Percentiles rank a stretch among this genome's conserved stretches.
Conservation (phyloP, 2,888 invertebrate genomes). For the Plemyria rubiginata region DNA sequence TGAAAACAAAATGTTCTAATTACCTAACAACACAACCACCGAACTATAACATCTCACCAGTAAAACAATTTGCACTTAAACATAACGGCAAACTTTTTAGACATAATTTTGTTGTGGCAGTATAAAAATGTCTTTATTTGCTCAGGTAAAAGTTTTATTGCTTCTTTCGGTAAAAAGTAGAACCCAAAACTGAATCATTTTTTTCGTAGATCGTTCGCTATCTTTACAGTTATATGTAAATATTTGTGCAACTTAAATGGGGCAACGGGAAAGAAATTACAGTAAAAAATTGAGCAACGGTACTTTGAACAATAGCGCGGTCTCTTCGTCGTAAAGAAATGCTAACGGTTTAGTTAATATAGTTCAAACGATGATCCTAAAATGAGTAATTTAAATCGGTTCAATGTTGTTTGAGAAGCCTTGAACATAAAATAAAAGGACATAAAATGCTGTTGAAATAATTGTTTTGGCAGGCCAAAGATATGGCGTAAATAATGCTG, state of each 20-base stretch:
- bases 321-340: conserved; percentile 53
- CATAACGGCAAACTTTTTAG: conserved; percentile 55
- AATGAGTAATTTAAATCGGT: conserved; percentile 17
- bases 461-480: no score
- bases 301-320: conserved; percentile 43
- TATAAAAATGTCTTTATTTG: conserved; percentile 78
- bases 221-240: conserved; percentile 63
- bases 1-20: conserved; percentile 27
- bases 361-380: conserved; percentile 29
- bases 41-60: conserved; percentile 30
- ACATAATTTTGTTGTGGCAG: conserved; percentile 45
- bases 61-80: conserved; percentile 42
- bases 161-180: conserved; percentile 79
- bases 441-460: no score
- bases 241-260: conserved; percentile 61
- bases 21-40: conserved; percentile 29
- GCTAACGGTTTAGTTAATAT: conserved; percentile 45
- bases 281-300: conserved; percentile 59
- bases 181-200: conserved; percentile 67
- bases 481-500: no score
- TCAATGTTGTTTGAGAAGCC: conserved; percentile 1
- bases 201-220: conserved; percentile 58
- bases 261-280: conserved; percentile 52
- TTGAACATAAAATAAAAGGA: neutral
- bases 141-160: conserved; percentile 59